Evolutionary conservation across 2,113 vertebrate species (phyloP).

Genomic region (Notarius lentiginosus): DNA sequence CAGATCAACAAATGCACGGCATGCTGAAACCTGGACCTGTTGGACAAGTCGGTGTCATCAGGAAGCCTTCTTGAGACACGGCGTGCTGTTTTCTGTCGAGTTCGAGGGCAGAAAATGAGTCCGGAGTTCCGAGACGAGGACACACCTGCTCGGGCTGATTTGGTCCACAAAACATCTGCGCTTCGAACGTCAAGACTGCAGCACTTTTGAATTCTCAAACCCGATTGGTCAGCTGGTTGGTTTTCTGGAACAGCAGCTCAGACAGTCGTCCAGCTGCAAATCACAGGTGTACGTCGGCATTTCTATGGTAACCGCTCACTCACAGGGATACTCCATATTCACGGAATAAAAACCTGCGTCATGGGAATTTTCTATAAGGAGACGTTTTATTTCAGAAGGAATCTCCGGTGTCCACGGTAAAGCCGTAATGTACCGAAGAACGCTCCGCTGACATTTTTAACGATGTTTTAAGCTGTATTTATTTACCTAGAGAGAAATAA

Average conservation of each 20-base stretch:
- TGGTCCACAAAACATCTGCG: background rate
- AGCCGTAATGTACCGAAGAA: background rate
- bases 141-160: background rate
- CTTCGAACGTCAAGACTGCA: background rate
- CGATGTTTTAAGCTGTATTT: background rate
- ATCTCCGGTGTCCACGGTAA: background rate
- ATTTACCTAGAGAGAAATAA: background rate
- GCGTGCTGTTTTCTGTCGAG: background rate
- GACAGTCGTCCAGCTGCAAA: too few species aligned
- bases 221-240: background rate
- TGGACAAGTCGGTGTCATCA: background rate
- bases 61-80: background rate
- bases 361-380: background rate
- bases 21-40: background rate
- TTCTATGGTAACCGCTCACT: background rate
- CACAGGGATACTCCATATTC: background rate
- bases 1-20: background rate
- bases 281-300: background rate
- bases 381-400: background rate
- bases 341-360: background rate
- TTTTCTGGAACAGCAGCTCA: too few species aligned
- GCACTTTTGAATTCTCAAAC: background rate
- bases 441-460: background rate
- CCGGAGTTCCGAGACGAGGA: background rate
- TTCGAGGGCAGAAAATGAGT: background rate